Evolutionary conservation across 2,888 invertebrate species (phyloP).

Genomic region (Mesodorylaimus sp.): DNA sequence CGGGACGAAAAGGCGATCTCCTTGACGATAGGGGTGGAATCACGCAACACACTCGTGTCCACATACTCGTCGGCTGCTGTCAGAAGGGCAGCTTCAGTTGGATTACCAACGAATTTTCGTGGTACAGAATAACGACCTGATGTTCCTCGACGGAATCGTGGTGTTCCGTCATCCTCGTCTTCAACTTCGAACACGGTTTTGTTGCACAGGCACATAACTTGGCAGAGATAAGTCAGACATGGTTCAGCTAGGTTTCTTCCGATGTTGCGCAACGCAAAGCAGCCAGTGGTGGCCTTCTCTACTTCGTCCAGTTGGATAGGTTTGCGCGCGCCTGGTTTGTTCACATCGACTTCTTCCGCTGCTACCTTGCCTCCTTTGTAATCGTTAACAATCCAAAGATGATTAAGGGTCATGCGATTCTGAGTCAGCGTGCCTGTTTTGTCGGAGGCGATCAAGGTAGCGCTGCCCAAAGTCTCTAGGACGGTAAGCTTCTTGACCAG

Average conservation of each 20-base stretch:
- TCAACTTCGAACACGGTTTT: slow-evolving; percentile 1
- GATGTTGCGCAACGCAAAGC: not conserved
- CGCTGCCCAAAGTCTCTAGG: slow-evolving; percentile 3
- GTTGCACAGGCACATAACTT: slow-evolving; percentile 2
- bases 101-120: not conserved
- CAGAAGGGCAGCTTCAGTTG: slow-evolving; percentile 1
- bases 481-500: slow-evolving; percentile 4
- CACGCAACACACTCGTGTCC: not conserved
- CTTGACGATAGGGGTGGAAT: not conserved
- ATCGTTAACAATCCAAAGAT: not conserved
- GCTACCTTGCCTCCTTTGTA: not conserved
- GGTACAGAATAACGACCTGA: too few species aligned
- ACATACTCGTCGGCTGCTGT: not conserved
- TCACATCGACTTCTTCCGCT: not conserved
- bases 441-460: slow-evolving; percentile 3
- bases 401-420: slow-evolving; percentile 2
- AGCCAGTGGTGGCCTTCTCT: not conserved
- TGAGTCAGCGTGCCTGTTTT: slow-evolving; percentile 2
- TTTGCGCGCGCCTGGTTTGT: not conserved
- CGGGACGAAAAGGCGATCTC: slow-evolving; percentile 1
- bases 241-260: not conserved
- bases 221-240: not conserved
- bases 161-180: too few species aligned
- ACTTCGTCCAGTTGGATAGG: not conserved
- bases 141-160: too few species aligned